Evolutionary conservation across 2,113 vertebrate species (phyloP), one percentile per base, ranked within the genome.

Genomic region (Anolis sagrei): DNA sequence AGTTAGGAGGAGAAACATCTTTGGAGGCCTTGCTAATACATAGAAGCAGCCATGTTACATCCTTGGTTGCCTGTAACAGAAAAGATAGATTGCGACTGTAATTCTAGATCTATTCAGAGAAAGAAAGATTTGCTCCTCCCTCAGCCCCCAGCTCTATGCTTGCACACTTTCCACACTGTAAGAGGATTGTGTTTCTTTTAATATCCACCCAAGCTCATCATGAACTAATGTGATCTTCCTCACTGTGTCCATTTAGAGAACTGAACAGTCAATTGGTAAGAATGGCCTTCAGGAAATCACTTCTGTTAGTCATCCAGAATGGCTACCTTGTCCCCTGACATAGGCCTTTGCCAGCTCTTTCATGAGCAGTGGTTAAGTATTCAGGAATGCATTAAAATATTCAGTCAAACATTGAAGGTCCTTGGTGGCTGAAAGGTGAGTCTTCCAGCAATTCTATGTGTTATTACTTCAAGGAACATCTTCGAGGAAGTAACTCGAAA

Each of bases 151-250:
- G 85, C 79, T 73, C 81, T 86, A 84, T 87, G 78, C 84, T 48
- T 36, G 80, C 87, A 75, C 81, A 61, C 88, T 86, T 79, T 84
- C 90, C 25, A 32, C 78, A 84, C 87, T 86, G 80, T 97, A 97
- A 98, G 97, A 97, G 97, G 97, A 98, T 98, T 98, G 96, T 66
- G 68, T 95, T 97, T 95, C 97, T 95, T 96, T 97, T 97, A 97
- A 97, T 97, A 97, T 89, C 96, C 88, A 36, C 86, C 89, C 87
- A 82, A 89, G 94, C 91, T 95, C 88, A 86, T 89, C 92, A 88
- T 80, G 62, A 90, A 87, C 90, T 84, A 90, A 49, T 44, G 76
- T 87, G 78, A 86, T 86, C 89, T 86, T 84, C 74, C 85, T 58
- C 7, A 44, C 81, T 7, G 72, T 0, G 11, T 51, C 87, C 49